Base-by-base conservation (phyloP, 1,140 invertebrate species). In the Melitaea cinxia region DNA sequence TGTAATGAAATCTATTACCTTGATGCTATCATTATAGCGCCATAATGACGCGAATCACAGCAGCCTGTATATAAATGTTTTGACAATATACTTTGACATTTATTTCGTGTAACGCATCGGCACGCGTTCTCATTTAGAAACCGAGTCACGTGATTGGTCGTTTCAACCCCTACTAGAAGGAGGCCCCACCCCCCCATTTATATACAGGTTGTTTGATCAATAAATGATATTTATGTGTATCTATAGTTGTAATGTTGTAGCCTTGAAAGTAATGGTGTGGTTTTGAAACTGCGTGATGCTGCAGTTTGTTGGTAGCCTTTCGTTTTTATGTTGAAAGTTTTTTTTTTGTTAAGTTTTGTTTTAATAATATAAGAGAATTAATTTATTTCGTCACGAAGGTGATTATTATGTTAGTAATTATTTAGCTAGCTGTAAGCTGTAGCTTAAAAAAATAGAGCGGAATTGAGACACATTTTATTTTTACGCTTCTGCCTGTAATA, bases 101-200 rank as follows among this genome's bases (percentile, higher is more conserved):
- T 68, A 65, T 54, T 50, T 70, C 54, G 62, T 62, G 69, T 72
- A 67, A 75, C 69, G 73, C 70, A 70, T 73, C 64, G 66, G 63
- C 72, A 78, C 73, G 64, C 75, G 75, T 74, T 73, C 71, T 55
- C 65, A 76, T 76, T 82, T 75, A 67, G 57, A 70, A 63, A 59
- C 63, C 53, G 53, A 9, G 9, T 21, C 49, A 42, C 49, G 54
- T 35, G 66, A 78, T 79, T 79, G 75, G 77, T 57, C 58, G 55
- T 50, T 52, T 35, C 62, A 37, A 58, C 62, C 56, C 66, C 54
- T 33, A 12, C 39, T 50, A 63, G 66, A 35, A 23, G 35, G 39
- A 19, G 57, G 47, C 52, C 52, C 37, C 57, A 73, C 65, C 71
- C 77, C 65, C 37, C n/a, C 57, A 68, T 68, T 28, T 69, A 73